Base-by-base conservation (phyloP, 2,797 vertebrate genomes). In the Intellagama lesueurii region DNA sequence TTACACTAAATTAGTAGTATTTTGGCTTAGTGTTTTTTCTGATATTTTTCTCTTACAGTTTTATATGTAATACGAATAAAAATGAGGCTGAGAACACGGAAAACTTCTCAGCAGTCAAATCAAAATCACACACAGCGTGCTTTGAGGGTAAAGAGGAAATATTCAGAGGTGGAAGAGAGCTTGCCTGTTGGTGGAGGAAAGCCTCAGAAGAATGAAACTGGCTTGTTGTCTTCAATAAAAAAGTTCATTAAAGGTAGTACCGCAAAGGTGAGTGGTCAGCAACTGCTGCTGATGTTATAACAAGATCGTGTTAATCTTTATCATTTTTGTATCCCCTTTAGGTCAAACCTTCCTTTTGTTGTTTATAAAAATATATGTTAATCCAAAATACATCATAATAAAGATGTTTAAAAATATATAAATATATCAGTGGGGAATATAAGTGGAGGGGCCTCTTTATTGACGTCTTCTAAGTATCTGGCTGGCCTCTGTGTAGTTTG, bases 21-120 rank as follows among this genome's bases (percentile, higher is more conserved):
- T 76, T 40, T 3, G 64, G 81, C 80, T 87, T 7, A 49, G 0
- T 35, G 0, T 17, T 0, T 56, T 76, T 22, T 90, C 56, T 56
- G 49, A 68, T 86, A 30, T 79, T 92, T 81, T 85, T 91, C 82
- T 86, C 30, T 75, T 81, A 24, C 32, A 99, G 98, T 95, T 97
- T 97, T 99, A 97, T 98, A 99, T 99, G 99, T 98, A 98, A 93
- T 64, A 97, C 97, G 94, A 93, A 93, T 97, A 96, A 98, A 98
- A 94, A 99, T 99, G 99, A 99, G 98, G 98, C 98, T 99, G 98
- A 99, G 99, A 97, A 98, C 99, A 97, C 97, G 99, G 92, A 99
- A 99, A 73, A 97, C 98, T 96, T 98, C 99, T 98, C 99, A 98
- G 98, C 98, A 98, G 40, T 97, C 98, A 73, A 97, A 95, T 96